phyloP scores from a whole-genome alignment of 2,113 vertebrate species.

The Anas platyrhynchos region DNA sequence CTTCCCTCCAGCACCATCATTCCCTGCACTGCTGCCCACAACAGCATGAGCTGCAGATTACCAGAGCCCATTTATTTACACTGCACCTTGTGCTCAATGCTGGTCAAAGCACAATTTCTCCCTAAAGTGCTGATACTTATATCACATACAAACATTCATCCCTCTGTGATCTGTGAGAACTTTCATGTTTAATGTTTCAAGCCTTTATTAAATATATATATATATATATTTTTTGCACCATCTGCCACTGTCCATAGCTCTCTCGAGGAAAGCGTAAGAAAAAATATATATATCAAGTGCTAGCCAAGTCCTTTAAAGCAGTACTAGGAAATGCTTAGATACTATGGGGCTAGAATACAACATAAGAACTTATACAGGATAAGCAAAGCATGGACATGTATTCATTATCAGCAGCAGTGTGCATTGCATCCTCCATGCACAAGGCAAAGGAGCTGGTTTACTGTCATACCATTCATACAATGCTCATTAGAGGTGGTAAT shows the following conservation, averaged over 20 bases:
- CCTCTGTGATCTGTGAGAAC: neutral
- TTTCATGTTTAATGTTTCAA: neutral
- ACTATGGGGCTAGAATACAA: neutral
- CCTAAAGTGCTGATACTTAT: neutral
- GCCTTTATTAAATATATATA: neutral
- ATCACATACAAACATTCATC: neutral
- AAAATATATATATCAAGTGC: neutral
- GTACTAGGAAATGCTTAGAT: neutral
- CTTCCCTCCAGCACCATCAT: neutral
- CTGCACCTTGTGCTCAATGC: neutral
- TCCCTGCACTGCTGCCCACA: neutral
- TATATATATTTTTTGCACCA: neutral
- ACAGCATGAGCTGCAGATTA: neutral
- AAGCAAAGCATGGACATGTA: neutral
- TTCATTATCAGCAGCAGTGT: neutral
- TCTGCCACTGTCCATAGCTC: neutral
- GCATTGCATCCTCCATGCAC: neutral
- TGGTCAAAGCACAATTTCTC: neutral
- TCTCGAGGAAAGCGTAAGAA: neutral
- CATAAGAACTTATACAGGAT: accelerated
- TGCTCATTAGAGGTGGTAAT: neutral
- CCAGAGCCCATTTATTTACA: neutral
- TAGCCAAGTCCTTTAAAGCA: neutral
- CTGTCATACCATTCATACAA: neutral
- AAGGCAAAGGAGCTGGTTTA: neutral